Evolutionary conservation across 2,113 vertebrate species (phyloP).

Genomic region (Saguinus imperator): DNA sequence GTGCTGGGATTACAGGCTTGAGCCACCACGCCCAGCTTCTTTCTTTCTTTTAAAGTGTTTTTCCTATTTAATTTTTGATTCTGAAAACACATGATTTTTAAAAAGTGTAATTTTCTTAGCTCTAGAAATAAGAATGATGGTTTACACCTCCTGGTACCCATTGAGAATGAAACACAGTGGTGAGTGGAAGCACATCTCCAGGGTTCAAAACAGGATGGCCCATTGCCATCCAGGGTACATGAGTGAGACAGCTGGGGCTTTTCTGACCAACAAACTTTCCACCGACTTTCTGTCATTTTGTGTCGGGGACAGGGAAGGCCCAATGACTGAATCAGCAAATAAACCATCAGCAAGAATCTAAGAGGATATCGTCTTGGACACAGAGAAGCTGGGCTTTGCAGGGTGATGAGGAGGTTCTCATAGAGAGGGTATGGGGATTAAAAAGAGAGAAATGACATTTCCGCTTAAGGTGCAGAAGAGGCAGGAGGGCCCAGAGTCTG

Average conservation of each 20-base stretch:
- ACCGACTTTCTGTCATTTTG: background rate
- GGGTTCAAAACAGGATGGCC: background rate
- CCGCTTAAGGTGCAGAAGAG: background rate
- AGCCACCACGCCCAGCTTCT: too few species aligned
- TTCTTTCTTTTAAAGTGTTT: too few species aligned
- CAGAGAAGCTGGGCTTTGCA: slow-evolving; percentile 29
- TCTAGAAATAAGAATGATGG: background rate
- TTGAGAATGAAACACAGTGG: background rate
- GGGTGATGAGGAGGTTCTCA: slow-evolving; percentile 45
- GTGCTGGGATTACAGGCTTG: too few species aligned
- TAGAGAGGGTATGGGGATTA: background rate
- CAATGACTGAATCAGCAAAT: background rate
- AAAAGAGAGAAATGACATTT: background rate
- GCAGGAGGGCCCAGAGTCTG: background rate
- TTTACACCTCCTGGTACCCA: too few species aligned
- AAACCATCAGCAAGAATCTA: background rate
- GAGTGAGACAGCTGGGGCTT: background rate
- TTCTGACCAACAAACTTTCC: background rate
- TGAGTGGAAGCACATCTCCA: background rate
- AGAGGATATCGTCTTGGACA: background rate
- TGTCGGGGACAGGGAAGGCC: background rate
- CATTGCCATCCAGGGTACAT: background rate
- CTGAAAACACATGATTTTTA: too few species aligned
- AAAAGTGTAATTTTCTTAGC: too few species aligned
- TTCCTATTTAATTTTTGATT: too few species aligned